phyloP scores from a whole-genome alignment of 2,113 vertebrate species.

The Micronisus gabar region DNA sequence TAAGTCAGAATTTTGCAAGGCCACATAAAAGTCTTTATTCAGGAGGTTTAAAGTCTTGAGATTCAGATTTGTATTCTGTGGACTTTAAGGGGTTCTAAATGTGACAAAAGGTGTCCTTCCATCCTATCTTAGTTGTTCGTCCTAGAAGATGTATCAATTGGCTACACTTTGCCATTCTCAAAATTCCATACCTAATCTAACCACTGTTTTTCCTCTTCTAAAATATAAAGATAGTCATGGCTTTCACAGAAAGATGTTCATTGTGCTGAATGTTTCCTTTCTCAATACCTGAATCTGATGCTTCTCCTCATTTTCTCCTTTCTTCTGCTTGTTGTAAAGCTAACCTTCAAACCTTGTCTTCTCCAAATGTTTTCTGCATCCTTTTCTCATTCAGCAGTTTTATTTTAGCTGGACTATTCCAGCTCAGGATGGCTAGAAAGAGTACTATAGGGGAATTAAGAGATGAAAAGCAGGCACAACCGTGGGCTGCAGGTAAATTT shows the following conservation, averaged over 20 bases:
- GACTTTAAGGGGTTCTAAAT: background rate
- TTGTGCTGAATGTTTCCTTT: constrained; percentile 34
- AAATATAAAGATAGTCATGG: background rate
- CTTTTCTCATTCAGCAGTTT: constrained; percentile 74
- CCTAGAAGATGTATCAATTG: background rate
- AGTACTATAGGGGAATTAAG: constrained; percentile 76
- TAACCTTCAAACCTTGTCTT: constrained; percentile 68
- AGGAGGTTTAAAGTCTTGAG: background rate
- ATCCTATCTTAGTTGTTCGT: background rate
- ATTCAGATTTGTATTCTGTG: background rate
- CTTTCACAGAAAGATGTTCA: background rate
- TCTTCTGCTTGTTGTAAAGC: constrained; percentile 64
- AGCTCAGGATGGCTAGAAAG: constrained; percentile 78
- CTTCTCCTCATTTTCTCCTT: constrained; percentile 69
- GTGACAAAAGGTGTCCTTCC: background rate
- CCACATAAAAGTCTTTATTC: background rate
- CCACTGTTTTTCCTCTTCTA: background rate
- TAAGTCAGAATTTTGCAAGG: background rate
- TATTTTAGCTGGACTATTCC: constrained; percentile 77
- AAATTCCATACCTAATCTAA: background rate
- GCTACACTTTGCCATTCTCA: background rate
- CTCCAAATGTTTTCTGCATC: constrained; percentile 73
- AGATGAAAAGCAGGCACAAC: constrained; percentile 74
- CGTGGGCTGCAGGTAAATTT: constrained; percentile 76
- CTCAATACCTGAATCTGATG: constrained; percentile 56